phyloP scores from a whole-genome alignment of 2,888 invertebrate genomes.

The Xanthostigma xanthostigma region DNA sequence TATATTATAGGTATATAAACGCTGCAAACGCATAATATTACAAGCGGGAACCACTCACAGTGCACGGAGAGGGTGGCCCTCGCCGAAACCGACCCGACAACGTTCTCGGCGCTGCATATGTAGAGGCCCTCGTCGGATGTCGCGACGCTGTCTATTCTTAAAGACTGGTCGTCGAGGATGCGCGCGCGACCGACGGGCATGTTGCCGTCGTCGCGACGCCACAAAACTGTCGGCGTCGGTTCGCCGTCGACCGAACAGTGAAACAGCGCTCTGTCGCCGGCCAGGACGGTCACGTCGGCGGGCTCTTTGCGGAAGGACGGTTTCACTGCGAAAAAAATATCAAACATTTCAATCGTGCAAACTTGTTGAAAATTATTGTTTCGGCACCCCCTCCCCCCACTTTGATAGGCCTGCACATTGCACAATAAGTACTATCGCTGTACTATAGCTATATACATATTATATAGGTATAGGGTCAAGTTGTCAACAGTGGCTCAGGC shows the following conservation, averaged over 20 bases:
- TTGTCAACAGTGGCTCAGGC: too few species aligned
- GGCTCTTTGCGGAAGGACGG: slow-evolving; percentile 82
- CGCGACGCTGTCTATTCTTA: slow-evolving; percentile 69
- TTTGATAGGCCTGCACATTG: too few species aligned
- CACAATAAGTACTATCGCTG: too few species aligned
- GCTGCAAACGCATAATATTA: too few species aligned
- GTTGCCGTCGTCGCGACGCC: slow-evolving; percentile 76
- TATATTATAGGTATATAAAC: too few species aligned
- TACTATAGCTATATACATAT: too few species aligned
- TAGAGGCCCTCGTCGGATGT: slow-evolving; percentile 77
- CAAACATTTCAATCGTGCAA: too few species aligned
- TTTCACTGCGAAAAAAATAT: slow-evolving; percentile 47
- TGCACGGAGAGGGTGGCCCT: slow-evolving; percentile 77
- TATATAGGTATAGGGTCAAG: too few species aligned
- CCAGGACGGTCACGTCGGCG: slow-evolving; percentile 68
- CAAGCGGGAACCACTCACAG: slow-evolving; percentile 50
- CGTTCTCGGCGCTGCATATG: slow-evolving; percentile 80
- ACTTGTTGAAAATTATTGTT: too few species aligned
- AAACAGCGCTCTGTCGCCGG: slow-evolving; percentile 74
- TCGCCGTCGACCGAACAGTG: slow-evolving; percentile 84
- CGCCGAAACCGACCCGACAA: slow-evolving; percentile 72
- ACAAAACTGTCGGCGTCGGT: slow-evolving; percentile 74
- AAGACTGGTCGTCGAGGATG: slow-evolving; percentile 58
- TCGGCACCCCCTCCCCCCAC: too few species aligned
- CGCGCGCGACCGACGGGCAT: slow-evolving; percentile 67